These are phyloP conservation scores for Phalacrocorax pelagicus DNA, from an alignment of 2,113 vertebrate genomes.

Conservation along the genomic window DNA sequence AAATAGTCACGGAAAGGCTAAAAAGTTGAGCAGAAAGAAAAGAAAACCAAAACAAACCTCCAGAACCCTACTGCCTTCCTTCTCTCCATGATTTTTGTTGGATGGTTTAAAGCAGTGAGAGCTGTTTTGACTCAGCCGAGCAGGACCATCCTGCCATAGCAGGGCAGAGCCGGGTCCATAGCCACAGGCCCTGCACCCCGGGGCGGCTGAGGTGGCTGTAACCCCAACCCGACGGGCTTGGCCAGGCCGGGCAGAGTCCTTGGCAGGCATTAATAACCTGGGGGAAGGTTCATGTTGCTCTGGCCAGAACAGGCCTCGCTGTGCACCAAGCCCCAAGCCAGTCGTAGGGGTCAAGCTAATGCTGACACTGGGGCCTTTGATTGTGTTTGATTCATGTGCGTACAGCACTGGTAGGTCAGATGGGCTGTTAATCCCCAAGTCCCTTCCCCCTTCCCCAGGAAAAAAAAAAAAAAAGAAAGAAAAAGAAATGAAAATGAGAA, in stretches of 20 bases:
- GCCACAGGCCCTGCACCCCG: accelerated
- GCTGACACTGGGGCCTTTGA: conserved; percentile 64
- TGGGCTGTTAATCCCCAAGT: conserved; percentile 15
- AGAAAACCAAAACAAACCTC: background rate
- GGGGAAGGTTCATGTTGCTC: background rate
- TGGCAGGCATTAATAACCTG: background rate
- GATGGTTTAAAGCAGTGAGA: background rate
- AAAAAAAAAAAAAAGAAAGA: background rate
- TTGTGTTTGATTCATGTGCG: conserved; percentile 69
- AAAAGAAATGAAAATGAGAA: background rate
- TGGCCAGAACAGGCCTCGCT: background rate
- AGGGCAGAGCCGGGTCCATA: background rate
- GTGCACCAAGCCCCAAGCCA: background rate
- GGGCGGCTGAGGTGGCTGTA: background rate
- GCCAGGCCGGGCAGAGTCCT: background rate
- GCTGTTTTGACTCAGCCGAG: background rate
- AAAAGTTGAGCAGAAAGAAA: accelerated
- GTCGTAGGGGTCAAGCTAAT: conserved; percentile 43
- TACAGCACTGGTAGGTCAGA: conserved; percentile 45
- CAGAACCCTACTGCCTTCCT: background rate
- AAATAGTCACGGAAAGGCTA: accelerated
- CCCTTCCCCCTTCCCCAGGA: conserved; percentile 25
- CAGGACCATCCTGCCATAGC: accelerated
- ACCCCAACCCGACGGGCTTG: accelerated
- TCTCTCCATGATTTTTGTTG: background rate